Conservation (phyloP, 2,113 vertebrate species). For the Pseudorectes ferrugineus region DNA sequence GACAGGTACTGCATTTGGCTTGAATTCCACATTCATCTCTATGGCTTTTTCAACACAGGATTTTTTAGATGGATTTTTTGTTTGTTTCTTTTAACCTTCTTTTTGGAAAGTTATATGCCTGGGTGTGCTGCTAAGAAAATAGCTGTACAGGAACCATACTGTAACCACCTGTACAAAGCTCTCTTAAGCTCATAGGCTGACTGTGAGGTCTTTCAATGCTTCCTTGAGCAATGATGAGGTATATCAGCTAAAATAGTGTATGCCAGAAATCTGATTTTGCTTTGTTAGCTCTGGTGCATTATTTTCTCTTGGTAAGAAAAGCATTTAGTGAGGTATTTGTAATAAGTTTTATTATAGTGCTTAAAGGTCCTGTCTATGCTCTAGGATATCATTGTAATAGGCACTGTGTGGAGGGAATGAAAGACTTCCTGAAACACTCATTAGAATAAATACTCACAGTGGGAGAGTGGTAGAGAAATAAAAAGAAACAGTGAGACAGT, state of each 20-base stretch:
- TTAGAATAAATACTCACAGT: neutral
- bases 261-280: neutral
- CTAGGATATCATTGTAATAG: neutral
- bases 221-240: neutral
- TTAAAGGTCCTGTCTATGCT: accelerated
- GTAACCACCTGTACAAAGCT: neutral
- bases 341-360: neutral
- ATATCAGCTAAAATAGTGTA: neutral
- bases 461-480: neutral
- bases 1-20: neutral
- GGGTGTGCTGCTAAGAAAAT: neutral
- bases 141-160: neutral
- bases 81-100: neutral
- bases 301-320: neutral
- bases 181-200: neutral
- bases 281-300: neutral
- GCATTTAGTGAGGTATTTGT: neutral
- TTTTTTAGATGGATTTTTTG: neutral
- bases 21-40: neutral
- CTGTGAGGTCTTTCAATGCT: neutral
- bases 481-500: neutral
- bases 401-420: neutral
- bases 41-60: neutral
- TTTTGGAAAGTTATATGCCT: neutral
- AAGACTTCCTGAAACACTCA: neutral